Conservation (phyloP, 2,113 vertebrate species). For the Chamaea fasciata region DNA sequence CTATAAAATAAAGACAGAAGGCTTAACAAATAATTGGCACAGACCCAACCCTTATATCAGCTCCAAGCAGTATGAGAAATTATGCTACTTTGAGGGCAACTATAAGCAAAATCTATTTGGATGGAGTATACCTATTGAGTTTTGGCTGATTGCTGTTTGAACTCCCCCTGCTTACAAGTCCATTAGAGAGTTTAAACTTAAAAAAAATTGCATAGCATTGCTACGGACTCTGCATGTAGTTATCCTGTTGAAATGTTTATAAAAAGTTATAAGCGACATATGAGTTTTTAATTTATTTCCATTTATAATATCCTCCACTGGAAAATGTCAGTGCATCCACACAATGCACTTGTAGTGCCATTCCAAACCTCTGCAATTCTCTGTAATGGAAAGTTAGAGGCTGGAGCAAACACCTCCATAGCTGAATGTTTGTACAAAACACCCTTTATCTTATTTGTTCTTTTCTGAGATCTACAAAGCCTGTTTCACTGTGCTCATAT, state of each 20-base stretch:
- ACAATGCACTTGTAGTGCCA: neutral
- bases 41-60: slow-evolving; percentile 61
- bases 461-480: neutral
- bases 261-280: slow-evolving; percentile 8
- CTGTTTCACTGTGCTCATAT: neutral
- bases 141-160: slow-evolving; percentile 69
- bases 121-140: slow-evolving; percentile 44
- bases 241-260: neutral
- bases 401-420: neutral
- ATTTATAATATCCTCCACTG: neutral
- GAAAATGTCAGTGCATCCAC: slow-evolving; percentile 5
- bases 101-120: slow-evolving; percentile 37
- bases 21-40: slow-evolving; percentile 65
- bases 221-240: slow-evolving; percentile 3
- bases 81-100: slow-evolving; percentile 53
- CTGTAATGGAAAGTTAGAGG: neutral
- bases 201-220: neutral
- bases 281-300: slow-evolving; percentile 40
- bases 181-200: slow-evolving; percentile 37
- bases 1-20: slow-evolving; percentile 65
- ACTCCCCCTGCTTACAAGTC: slow-evolving; percentile 54
- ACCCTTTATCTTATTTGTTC: neutral
- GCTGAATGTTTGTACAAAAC: neutral
- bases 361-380: neutral
- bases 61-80: slow-evolving; percentile 63